Evolutionary conservation across 2,113 vertebrate species (phyloP), one percentile per base, ranked within the genome.

Genomic region (Tetrax tetrax): DNA sequence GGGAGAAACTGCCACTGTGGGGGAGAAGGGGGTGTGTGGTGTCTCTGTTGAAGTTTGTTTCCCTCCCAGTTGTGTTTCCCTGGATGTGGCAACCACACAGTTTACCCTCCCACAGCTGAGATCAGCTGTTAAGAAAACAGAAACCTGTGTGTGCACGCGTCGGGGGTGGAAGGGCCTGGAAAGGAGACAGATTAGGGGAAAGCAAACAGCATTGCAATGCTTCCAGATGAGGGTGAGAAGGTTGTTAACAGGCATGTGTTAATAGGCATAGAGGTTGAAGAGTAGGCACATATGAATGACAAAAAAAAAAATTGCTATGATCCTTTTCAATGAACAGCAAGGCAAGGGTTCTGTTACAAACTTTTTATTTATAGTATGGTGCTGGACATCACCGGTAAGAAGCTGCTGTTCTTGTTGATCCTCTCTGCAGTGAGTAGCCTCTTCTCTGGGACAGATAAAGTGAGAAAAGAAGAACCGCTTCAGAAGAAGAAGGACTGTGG

Each of bases 71-170:
- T 64, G 10, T 57, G 11, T 74, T 75, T 59, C 38, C 31, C 56
- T 47, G 75, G 25, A 11, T 70, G 53, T 48, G 29, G 12, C n/a
- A 77, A 54, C 25, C 45, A 17, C 23, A 3, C 16, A 2, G 18
- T 19, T 77, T 14, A 37, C 27, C 23, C 43, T 66, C 23, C 48
- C 27, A 43, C 20, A 27, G 54, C n/a, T 45, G 77, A 47, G 29
- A 53, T 69, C 7, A 25, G 43, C 56, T 35, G 29, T 61, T 68
- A 7, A 16, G 35, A 33, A 33, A 38, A 50, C 14, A 43, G 29
- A 63, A 47, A 35, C 27, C 24, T 53, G 27, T 54, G 53, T 57
- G 25, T 47, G 21, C n/a, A 3, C 0, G 13, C 0, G 0, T 20
- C 2, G 28, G 2, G 5, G 9, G 12, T 5, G 4, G 13, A 33